These are phyloP conservation scores for Ptychoptera albimana DNA, from an alignment of 2,888 invertebrate genomes.

Conservation along the genomic window DNA sequence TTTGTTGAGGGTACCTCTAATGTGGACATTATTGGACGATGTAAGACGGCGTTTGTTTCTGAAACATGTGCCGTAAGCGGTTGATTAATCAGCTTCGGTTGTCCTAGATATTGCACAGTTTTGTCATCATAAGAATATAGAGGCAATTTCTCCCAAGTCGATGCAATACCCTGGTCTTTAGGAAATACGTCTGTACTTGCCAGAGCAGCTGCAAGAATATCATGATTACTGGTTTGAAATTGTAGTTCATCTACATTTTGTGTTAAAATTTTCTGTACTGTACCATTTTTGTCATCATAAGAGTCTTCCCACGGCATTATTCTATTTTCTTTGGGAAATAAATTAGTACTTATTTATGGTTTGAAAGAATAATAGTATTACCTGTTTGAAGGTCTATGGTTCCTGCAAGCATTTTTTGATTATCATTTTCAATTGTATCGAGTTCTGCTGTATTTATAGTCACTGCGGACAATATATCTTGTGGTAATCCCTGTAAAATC, in stretches of 20 bases:
- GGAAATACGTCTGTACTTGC: slow-evolving; percentile 61
- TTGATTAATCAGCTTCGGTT: slow-evolving; percentile 16
- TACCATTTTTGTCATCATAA: too few relatives aligned
- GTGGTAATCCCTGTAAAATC: slow-evolving; percentile 15
- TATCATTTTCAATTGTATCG: slow-evolving; percentile 6
- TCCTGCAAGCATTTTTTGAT: slow-evolving; percentile 2
- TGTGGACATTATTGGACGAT: slow-evolving; percentile 67
- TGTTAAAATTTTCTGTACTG: slow-evolving; percentile 13
- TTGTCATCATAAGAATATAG: slow-evolving; percentile 7
- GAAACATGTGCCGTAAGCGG: slow-evolving; percentile 36
- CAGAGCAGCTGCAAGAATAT: slow-evolving; percentile 58
- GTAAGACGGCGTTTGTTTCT: slow-evolving; percentile 59
- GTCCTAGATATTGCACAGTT: slow-evolving; percentile 8
- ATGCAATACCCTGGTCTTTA: slow-evolving; percentile 27
- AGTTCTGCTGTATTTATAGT: slow-evolving; percentile 10
- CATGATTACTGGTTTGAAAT: slow-evolving; percentile 36
- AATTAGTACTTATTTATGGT: too few relatives aligned
- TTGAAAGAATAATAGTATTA: too few relatives aligned
- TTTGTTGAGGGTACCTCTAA: slow-evolving; percentile 45
- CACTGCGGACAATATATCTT: slow-evolving; percentile 17
- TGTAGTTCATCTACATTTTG: slow-evolving; percentile 8
- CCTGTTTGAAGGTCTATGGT: slow-evolving; percentile 4
- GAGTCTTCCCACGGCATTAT: too few relatives aligned
- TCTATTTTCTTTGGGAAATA: too few relatives aligned
- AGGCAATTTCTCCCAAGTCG: slow-evolving; percentile 1